Conservation (phyloP, 1,140 invertebrate species). For the Saccostrea echinata region DNA sequence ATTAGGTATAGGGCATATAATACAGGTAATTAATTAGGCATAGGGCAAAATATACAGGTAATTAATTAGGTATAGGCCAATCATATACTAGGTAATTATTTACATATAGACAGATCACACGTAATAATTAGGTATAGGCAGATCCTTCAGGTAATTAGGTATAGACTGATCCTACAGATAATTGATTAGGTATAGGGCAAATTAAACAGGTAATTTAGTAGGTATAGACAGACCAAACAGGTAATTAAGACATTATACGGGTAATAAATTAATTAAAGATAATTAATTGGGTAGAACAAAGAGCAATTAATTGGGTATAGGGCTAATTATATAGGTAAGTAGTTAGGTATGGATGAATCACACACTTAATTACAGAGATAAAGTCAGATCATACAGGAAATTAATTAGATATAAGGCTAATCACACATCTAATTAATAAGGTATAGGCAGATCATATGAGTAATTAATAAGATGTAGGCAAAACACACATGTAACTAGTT, state of each 20-base stretch:
- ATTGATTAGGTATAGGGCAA: conserved; percentile 62
- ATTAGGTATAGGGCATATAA: background rate
- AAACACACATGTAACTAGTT: conserved; percentile 71
- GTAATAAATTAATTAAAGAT: too few species aligned
- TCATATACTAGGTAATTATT: conserved; percentile 73
- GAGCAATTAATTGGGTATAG: too few species aligned
- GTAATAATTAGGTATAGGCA: conserved; percentile 68
- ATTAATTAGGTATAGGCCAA: conserved; percentile 50
- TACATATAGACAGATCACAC: background rate
- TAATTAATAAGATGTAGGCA: conserved; percentile 62
- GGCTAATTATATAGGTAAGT: too few species aligned
- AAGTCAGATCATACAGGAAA: conserved; percentile 77
- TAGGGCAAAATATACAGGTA: conserved; percentile 77
- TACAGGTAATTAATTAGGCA: background rate
- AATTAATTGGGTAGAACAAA: too few species aligned
- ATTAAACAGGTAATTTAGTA: conserved; percentile 71
- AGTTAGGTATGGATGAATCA: too few species aligned
- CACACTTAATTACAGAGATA: too few species aligned
- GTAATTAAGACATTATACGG: too few species aligned
- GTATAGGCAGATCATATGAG: background rate
- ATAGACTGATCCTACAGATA: background rate
- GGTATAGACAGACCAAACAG: conserved; percentile 64
- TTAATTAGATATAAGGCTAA: conserved; percentile 48
- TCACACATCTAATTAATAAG: conserved; percentile 70
- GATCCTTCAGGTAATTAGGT: conserved; percentile 71